phyloP scores from a whole-genome alignment of 2,113 vertebrate genomes.

The Dolichallabes microphthalmus region DNA sequence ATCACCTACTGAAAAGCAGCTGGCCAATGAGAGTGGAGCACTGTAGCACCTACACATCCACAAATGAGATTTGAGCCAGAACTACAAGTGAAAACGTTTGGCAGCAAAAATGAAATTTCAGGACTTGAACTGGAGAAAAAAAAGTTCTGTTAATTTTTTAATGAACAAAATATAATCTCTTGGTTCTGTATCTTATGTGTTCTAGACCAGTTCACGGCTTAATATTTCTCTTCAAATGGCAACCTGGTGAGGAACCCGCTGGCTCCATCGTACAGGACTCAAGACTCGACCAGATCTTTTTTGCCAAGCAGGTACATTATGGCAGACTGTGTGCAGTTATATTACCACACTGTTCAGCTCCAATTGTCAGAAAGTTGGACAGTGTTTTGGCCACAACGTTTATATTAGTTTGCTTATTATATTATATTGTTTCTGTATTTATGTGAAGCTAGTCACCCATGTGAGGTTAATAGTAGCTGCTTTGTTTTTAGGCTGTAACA shows the following conservation, averaged over 20 bases:
- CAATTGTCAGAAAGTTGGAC: background rate
- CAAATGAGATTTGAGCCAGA: no score
- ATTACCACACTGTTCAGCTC: background rate
- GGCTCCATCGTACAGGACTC: constrained; percentile 98
- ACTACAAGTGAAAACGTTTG: no score
- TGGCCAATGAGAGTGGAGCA: no score
- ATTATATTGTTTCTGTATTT: background rate
- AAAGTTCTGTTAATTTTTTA: no score
- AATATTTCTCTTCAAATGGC: constrained; percentile 99
- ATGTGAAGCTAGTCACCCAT: background rate
- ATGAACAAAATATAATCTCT: background rate
- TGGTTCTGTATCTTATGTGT: constrained; percentile 54
- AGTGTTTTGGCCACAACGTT: background rate
- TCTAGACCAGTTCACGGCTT: constrained; percentile 94
- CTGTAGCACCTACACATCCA: no score
- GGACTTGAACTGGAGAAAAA: no score
- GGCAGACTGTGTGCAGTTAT: background rate
- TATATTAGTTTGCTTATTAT: background rate
- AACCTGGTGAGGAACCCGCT: constrained; percentile 96
- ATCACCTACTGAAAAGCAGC: no score
- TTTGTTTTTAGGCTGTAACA: background rate
- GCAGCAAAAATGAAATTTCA: no score
- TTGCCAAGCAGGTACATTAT: constrained; percentile 90
- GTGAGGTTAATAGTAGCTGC: background rate
- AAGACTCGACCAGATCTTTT: constrained; percentile 94